phyloP scores from a whole-genome alignment of 2,888 invertebrate genomes.

The Priocnemis perturbator region DNA sequence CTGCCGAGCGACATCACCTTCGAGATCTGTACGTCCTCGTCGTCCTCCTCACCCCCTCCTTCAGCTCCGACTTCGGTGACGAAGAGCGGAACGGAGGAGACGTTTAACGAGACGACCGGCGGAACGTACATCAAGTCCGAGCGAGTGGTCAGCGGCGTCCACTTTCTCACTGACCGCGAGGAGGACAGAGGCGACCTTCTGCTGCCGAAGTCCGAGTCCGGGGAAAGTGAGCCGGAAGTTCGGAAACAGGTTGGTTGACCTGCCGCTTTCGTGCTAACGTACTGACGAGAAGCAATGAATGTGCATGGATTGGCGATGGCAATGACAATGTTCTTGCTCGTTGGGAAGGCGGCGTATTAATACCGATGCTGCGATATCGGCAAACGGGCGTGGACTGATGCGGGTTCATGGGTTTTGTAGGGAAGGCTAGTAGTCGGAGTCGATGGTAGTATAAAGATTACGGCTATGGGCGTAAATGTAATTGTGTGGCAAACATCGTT shows the following conservation, averaged over 20 bases:
- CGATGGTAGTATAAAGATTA: too few relatives aligned
- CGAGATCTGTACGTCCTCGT: conserved; percentile 67
- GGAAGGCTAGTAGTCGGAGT: too few relatives aligned
- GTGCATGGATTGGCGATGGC: too few relatives aligned
- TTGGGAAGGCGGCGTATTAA: too few relatives aligned
- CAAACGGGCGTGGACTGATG: too few relatives aligned
- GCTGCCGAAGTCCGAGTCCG: conserved; percentile 55
- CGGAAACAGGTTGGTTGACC: conserved; percentile 73
- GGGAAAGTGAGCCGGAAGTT: conserved; percentile 68
- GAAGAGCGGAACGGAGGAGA: conserved; percentile 36
- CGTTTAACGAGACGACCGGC: conserved; percentile 31
- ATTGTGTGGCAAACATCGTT: too few relatives aligned
- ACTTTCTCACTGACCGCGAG: conserved; percentile 69
- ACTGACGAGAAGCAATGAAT: too few relatives aligned
- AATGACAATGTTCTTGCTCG: too few relatives aligned
- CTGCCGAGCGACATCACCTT: conserved; percentile 71
- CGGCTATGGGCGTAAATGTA: too few relatives aligned
- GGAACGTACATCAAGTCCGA: conserved; percentile 56
- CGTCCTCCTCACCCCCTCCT: conserved; percentile 50
- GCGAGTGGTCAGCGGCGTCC: conserved; percentile 64
- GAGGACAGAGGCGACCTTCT: conserved; percentile 60
- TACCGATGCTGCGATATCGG: too few relatives aligned
- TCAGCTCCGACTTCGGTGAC: conserved; percentile 28
- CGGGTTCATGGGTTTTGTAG: too few relatives aligned
- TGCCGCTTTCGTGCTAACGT: too few relatives aligned